Conservation (phyloP, 2,797 vertebrate genomes). For the Enteromius fasciolatus region DNA sequence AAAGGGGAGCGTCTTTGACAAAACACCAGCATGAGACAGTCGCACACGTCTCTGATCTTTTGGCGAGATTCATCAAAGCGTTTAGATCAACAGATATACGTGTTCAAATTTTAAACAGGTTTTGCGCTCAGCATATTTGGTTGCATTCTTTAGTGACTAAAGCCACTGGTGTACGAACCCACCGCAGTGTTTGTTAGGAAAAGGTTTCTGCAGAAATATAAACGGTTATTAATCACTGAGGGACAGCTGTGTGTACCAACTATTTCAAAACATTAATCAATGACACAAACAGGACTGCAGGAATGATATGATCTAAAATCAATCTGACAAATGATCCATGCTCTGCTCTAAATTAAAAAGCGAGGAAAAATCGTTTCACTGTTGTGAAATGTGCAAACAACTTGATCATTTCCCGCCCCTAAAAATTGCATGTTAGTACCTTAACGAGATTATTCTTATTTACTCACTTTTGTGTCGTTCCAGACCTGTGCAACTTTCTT, state of each 20-base stretch:
- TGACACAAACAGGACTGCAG: constrained; percentile 4
- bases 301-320: constrained; percentile 30
- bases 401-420: background rate
- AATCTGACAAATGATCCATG: constrained; percentile 10
- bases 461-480: too few relatives aligned
- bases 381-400: background rate
- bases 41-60: background rate
- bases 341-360: background rate
- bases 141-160: background rate
- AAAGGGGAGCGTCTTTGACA: constrained; percentile 24
- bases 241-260: constrained; percentile 26
- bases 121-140: background rate
- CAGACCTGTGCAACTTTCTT: background rate
- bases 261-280: constrained; percentile 15
- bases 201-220: background rate
- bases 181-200: constrained; percentile 4
- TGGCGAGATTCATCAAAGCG: constrained; percentile 12
- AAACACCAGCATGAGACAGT: background rate
- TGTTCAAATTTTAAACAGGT: background rate
- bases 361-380: background rate
- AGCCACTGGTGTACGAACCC: background rate
- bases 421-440: background rate
- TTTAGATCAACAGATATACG: background rate
- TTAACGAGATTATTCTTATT: background rate
- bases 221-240: background rate